Evolutionary conservation across 2,113 vertebrate genomes (phyloP).

Genomic region (Calidris pugnax): DNA sequence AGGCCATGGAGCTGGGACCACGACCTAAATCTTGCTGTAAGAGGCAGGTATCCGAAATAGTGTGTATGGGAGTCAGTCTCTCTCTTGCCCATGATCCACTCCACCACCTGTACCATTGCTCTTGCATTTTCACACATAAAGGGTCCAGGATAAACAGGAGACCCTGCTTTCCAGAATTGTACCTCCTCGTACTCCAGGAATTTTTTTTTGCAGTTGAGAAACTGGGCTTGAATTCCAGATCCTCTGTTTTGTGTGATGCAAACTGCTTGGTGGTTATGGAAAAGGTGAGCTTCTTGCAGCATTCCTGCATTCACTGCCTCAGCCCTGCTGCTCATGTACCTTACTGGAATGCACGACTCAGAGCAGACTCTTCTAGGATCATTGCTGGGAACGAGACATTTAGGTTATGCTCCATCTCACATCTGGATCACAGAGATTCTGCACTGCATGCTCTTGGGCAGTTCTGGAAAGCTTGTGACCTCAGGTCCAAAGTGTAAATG

Average conservation of each 20-base stretch:
- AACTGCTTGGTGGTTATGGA: neutral
- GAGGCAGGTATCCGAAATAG: neutral
- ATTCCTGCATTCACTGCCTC: neutral
- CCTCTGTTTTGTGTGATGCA: neutral
- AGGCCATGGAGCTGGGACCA: neutral
- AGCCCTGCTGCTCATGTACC: neutral
- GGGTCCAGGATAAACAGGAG: neutral
- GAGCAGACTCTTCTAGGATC: neutral
- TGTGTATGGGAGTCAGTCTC: neutral
- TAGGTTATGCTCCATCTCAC: neutral
- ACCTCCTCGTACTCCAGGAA: neutral
- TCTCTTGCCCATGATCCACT: neutral
- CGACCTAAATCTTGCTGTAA: neutral
- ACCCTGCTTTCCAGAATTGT: neutral
- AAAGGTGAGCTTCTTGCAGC: neutral
- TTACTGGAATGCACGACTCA: neutral
- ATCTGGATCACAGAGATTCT: neutral
- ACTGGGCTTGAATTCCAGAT: neutral
- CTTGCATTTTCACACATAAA: neutral
- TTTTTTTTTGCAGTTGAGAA: neutral
- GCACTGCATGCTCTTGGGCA: neutral
- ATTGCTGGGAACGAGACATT: neutral
- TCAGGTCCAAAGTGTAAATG: neutral
- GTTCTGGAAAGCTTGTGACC: neutral
- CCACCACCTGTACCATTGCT: neutral